Evolutionary conservation across 2,888 invertebrate species (phyloP).

Genomic region (Torymus tubicola): DNA sequence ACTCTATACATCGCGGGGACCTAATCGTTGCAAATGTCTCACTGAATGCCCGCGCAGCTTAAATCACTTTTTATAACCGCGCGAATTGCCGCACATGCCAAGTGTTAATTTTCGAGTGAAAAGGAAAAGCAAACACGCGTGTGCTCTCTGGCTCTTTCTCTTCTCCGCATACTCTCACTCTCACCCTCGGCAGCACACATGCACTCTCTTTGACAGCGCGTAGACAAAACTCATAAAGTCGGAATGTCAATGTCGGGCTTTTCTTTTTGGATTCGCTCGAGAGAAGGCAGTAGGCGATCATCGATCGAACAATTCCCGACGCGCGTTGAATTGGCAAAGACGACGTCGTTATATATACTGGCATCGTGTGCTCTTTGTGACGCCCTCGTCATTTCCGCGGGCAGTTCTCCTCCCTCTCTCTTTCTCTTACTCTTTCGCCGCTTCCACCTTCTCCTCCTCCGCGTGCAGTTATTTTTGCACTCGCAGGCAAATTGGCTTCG

Average conservation of each 20-base stretch:
- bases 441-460: conserved; percentile 8
- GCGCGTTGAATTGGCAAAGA: conserved; percentile 35
- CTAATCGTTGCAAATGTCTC: conserved; percentile 40
- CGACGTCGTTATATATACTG: conserved; percentile 28
- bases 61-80: no score
- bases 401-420: conserved; percentile 47
- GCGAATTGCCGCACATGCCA: not conserved
- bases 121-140: not conserved
- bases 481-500: conserved; percentile 62
- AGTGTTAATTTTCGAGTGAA: not conserved
- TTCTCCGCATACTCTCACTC: no score
- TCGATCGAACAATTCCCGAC: conserved; percentile 17
- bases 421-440: conserved; percentile 39
- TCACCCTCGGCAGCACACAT: no score
- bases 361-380: conserved; percentile 26
- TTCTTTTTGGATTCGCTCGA: not conserved
- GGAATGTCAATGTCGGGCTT: not conserved
- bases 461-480: conserved; percentile 63
- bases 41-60: conserved; percentile 2
- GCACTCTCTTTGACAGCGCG: not conserved
- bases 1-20: conserved; percentile 10
- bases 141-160: no score
- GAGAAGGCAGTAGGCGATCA: not conserved
- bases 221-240: not conserved
- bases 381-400: conserved; percentile 45